These are phyloP conservation scores for Oxyura jamaicensis DNA, from an alignment of 2,113 vertebrate species.

Conservation along the genomic window DNA sequence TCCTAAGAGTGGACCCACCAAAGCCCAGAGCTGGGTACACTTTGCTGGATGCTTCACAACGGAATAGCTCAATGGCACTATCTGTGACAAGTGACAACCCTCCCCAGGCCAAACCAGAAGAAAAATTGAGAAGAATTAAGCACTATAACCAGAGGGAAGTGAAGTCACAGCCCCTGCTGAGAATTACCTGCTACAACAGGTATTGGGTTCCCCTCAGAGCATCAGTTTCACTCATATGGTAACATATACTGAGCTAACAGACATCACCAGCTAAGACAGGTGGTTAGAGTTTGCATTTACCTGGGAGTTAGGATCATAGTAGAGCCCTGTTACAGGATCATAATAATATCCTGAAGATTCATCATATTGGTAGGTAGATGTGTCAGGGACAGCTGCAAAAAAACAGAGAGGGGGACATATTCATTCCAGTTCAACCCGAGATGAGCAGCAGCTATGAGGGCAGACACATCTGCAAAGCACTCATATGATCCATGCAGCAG, in stretches of 20 bases:
- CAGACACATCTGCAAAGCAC: neutral
- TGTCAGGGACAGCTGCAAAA: constrained; percentile 89
- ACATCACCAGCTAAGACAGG: neutral
- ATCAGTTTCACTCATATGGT: neutral
- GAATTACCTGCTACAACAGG: neutral
- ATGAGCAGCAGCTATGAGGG: neutral
- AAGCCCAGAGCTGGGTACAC: neutral
- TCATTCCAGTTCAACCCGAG: neutral
- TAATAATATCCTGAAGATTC: constrained; percentile 98
- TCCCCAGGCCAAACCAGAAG: neutral
- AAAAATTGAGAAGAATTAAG: neutral
- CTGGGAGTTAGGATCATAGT: constrained; percentile 96
- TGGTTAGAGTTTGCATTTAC: constrained; percentile 74
- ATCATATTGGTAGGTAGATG: constrained; percentile 95
- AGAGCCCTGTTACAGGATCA: constrained; percentile 92
- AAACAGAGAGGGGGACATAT: constrained; percentile 13
- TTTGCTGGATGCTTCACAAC: neutral
- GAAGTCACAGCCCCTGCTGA: neutral
- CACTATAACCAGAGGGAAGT: neutral
- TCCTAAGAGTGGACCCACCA: neutral
- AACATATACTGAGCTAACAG: neutral
- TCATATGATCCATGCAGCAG: neutral
- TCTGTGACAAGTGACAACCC: neutral
- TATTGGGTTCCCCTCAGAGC: neutral
- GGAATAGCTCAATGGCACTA: neutral